A percentile compares a stretch with the other conserved stretches of the same genome.
These are phyloP conservation scores for Callyntrura guangdongensis DNA, from an alignment of 2,888 invertebrate species.

Conservation along the genomic window DNA sequence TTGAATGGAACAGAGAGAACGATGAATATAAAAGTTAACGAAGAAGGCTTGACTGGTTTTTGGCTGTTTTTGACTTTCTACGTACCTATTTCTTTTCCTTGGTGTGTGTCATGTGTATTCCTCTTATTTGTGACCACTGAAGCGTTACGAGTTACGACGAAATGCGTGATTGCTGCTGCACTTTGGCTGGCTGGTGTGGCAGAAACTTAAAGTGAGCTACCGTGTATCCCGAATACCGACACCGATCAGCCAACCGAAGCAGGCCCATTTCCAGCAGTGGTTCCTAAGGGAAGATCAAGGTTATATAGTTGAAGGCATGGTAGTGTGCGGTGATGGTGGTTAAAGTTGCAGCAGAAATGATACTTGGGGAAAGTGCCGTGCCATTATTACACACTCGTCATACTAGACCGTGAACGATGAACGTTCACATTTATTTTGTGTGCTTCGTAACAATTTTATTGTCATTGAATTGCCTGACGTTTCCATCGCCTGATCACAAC, in stretches of 20 bases:
- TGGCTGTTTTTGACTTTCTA: conserved; percentile 1
- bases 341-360: conserved; percentile 16
- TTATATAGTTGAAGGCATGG: background rate
- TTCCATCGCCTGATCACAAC: background rate
- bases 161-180: conserved; percentile 13
- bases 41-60: background rate
- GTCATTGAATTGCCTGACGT: conserved; percentile 8
- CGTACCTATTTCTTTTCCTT: background rate
- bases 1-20: background rate
- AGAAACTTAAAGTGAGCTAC: conserved; percentile 11
- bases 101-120: background rate
- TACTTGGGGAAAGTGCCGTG: conserved; percentile 2
- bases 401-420: background rate
- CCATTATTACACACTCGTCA: background rate
- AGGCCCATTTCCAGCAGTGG: conserved; percentile 2
- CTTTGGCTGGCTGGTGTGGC: background rate
- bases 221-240: background rate
- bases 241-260: background rate
- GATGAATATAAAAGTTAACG: conserved; percentile 9
- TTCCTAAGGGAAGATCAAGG: conserved; percentile 63
- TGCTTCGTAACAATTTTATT: background rate
- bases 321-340: background rate
- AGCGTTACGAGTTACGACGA: conserved; percentile 50
- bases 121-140: conserved; percentile 51
- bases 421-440: background rate